Evolutionary conservation across 2,797 vertebrate genomes (phyloP), one percentile per base, ranked within the genome.

Genomic region (Acanthopagrus latus): DNA sequence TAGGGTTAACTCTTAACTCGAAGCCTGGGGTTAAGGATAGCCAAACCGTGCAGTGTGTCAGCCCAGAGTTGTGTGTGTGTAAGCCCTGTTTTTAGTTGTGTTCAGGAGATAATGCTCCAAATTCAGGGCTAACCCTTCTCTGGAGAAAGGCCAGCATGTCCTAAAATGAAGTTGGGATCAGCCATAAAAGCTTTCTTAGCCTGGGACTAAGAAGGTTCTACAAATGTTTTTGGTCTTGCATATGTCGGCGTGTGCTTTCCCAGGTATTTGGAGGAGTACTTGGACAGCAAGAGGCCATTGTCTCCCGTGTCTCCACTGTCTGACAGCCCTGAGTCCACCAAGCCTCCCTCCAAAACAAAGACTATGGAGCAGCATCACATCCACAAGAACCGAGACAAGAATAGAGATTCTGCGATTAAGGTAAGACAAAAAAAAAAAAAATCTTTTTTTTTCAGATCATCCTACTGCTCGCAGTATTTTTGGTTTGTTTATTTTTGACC

Each of bases 221-320:
- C 2, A 7, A 38, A 38, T 38, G 38, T 38, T 38, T 38, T 38
- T 38, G 7, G 38, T 38, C 8, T 7, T 38, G 38, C 27, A 18
- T 44, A 3, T 75, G 51, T 52, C 23, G 23, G 1, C 80, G 13
- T 78, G 18, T 63, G 41, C 74, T 63, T 82, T 48, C 89, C 3
- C 27, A 96, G 95, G 67, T 91, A 88, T 74, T 84, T 93, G 69
- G 93, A 92, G 57, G 95, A 95, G 68, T 95, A 96, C 93, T 95
- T 96, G 93, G 97, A 97, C 93, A 96, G 88, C 92, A 97, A 97
- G 89, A 93, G 95, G 86, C 96, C 97, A 25, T 87, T 95, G 82
- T 97, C 97, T 55, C 93, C 93, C 0, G 55, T 96, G 80, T 97
- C 97, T 72, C 97, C 97, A 21, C 89, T 96, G 86, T 95, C 96